These are phyloP conservation scores for Prosapia bicincta DNA, from an alignment of 2,888 invertebrate species.

Conservation along the genomic window DNA sequence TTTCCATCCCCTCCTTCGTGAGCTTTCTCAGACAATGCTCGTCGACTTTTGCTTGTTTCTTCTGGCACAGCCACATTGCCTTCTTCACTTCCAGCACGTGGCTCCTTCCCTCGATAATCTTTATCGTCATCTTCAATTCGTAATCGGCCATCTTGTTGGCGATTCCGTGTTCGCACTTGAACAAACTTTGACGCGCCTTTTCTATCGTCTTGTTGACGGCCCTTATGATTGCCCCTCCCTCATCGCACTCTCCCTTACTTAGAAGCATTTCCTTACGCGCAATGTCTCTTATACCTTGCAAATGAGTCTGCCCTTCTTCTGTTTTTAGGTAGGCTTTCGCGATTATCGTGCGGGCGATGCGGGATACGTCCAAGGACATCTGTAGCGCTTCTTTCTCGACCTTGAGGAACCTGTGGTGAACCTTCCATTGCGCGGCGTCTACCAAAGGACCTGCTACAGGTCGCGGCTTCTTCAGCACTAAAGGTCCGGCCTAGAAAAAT, in stretches of 20 bases:
- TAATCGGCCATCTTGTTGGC: conserved; percentile 7
- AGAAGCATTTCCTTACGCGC: background rate
- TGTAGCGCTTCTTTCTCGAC: conserved; percentile 8
- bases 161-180: conserved; percentile 6
- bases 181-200: background rate
- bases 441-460: conserved; percentile 5
- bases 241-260: background rate
- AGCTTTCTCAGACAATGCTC: background rate
- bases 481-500: conserved; percentile 7
- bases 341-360: background rate
- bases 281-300: background rate
- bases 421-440: background rate
- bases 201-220: background rate
- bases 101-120: conserved; percentile 10
- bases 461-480: background rate
- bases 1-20: conserved; percentile 8
- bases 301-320: background rate
- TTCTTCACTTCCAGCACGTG: conserved; percentile 15
- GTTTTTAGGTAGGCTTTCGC: background rate
- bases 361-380: background rate
- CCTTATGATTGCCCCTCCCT: background rate
- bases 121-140: conserved; percentile 18
- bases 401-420: background rate
- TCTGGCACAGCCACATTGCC: conserved; percentile 21
- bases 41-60: conserved; percentile 5